Percentiles rank a stretch among this genome's conserved stretches.
Evolutionary conservation across 1,140 invertebrate genomes (phyloP).

Genomic region (Leptinotarsa texana): DNA sequence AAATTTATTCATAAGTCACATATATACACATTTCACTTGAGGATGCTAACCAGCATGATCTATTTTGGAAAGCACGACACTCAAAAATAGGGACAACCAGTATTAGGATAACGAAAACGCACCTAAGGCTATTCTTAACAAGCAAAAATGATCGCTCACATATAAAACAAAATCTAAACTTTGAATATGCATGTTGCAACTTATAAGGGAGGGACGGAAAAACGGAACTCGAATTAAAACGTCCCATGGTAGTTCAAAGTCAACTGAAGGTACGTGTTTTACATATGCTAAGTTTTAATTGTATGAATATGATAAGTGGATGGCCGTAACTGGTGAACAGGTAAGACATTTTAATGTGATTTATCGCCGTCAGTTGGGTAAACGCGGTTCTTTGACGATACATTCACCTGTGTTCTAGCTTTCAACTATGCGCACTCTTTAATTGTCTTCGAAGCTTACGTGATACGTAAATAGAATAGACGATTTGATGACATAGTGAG

Average conservation of each 20-base stretch:
- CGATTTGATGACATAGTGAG: neutral
- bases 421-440: conserved; percentile 17
- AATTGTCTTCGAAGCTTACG: conserved; percentile 9
- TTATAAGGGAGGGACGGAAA: neutral
- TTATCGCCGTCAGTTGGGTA: conserved; percentile 15
- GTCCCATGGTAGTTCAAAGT: conserved; percentile 5
- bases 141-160: too few relatives aligned
- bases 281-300: conserved; percentile 22
- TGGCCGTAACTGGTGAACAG: conserved; percentile 14
- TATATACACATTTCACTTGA: too few relatives aligned
- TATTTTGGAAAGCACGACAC: too few relatives aligned
- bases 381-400: conserved; percentile 25
- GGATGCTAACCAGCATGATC: too few relatives aligned
- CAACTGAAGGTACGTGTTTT: conserved; percentile 21
- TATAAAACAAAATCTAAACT: too few relatives aligned
- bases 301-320: conserved; percentile 26
- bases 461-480: neutral
- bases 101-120: too few relatives aligned
- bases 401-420: conserved; percentile 27
- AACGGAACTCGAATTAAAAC: conserved; percentile 8
- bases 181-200: neutral
- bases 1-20: too few relatives aligned
- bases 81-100: too few relatives aligned
- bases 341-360: conserved; percentile 27
- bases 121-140: too few relatives aligned